Evolutionary conservation across 2,888 invertebrate species (phyloP), one percentile per base, ranked within the genome.

Genomic region (Himalopsyche tibetana): DNA sequence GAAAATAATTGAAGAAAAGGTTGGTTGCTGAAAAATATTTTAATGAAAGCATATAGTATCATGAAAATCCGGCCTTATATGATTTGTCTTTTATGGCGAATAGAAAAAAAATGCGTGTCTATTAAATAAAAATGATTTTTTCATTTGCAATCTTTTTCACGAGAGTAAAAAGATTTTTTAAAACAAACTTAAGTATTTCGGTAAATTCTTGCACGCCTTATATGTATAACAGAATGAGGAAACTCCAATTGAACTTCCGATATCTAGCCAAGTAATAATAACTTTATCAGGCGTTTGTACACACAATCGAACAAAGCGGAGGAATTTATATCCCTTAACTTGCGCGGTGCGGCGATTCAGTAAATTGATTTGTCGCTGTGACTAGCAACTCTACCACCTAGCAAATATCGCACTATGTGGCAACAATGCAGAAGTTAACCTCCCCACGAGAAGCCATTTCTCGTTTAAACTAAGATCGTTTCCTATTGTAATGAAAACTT

Each of bases 341-440:
- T 51, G 81, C 81, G 42, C 81, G 42, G 45, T 80, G 56, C 40
- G 19, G 55, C 55, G 81, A 84, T 81, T 84, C 63, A 40, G 55
- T 36, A 83, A 83, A 86, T 86, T 86, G 86, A 86, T 83, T 86
- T 74, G 80, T 69, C 17, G 80, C 81, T 42, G 45, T 51, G 83
- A n/a, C 80, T 80, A 51, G 40, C 45, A 15, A 74, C 81, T 55
- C 17, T 9, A n/a, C 55, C 56, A 38, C 51, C 51, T 51, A 51
- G 79, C 56, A 28, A 80, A 82, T 36, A 80, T 55, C 82, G 36
- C 17, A 36, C 69, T 80, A 28, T 55, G 19, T 36, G 42, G 36
- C 80, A 83, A 86, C 86, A 86, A 86, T 83, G 86, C 80, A n/a
- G 69, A 83, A 83, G 83, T 86, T 86, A 19, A 83, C 51, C 56